phyloP scores from a whole-genome alignment of 37 sponge, comb jelly and placozoan genomes.

The Hexactinellida sp. region DNA sequence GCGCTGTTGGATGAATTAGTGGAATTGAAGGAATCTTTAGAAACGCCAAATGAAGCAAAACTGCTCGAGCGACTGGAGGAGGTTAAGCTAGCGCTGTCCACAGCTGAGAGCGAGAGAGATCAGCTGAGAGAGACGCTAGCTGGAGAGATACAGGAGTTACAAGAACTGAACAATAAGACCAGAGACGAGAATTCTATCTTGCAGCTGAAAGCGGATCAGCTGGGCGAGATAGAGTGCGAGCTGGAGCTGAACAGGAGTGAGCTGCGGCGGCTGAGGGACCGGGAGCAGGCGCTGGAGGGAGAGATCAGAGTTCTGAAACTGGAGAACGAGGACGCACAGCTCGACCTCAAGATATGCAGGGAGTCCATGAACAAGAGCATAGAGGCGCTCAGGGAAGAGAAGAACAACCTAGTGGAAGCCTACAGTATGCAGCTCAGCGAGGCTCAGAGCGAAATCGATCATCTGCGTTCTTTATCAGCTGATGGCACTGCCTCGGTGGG shows the following conservation, averaged over 20 bases:
- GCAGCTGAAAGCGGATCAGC: conserved; percentile 1
- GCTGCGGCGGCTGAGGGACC: neutral
- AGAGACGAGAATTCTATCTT: neutral
- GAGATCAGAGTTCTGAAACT: neutral
- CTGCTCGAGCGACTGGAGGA: neutral
- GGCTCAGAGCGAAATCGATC: neutral
- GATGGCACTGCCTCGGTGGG: too few relatives aligned
- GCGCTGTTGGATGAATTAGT: neutral
- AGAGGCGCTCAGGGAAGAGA: neutral
- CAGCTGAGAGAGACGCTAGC: neutral
- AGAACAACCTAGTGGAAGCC: neutral
- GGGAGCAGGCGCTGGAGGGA: neutral
- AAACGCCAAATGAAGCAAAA: neutral
- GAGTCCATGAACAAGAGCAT: neutral
- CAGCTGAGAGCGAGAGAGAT: neutral
- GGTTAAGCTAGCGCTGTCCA: neutral
- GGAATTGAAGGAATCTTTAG: neutral
- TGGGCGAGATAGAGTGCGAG: neutral
- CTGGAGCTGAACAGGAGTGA: neutral
- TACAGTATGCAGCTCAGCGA: neutral
- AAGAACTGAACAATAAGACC: neutral
- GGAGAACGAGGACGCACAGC: neutral
- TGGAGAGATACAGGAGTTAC: neutral
- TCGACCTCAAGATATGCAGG: neutral
- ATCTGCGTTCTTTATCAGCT: too few relatives aligned